Evolutionary conservation across 2,888 invertebrate genomes (phyloP), one percentile per base, ranked within the genome.

Genomic region (Orchesellides sinensis): DNA sequence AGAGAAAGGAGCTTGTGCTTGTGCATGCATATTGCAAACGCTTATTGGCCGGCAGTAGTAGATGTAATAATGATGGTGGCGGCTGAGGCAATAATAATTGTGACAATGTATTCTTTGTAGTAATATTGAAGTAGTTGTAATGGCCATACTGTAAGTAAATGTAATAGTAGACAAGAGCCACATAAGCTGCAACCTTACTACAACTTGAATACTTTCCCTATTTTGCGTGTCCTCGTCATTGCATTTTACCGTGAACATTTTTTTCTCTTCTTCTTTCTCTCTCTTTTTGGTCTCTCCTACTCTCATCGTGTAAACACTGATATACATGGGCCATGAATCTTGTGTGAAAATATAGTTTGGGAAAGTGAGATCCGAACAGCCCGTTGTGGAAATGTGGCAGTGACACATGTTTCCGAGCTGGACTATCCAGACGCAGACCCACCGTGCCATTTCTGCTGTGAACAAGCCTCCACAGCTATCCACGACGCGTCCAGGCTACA

Each of bases 371-470:
- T 87, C 40, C 85, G 84, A 66, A 86, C 86, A 52, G 87, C 86
- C 61, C 83, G 87, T 79, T 87, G 86, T 79, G 87, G 87, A 54
- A 84, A 86, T 85, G 87, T 88, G 69, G 88, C 89, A 49, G 89
- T 90, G 81, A 89, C 90, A 74, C 90, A 90, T 85, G 88, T 90
- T 61, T 88, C 89, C 56, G 89, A 90, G 84, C 87, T 90, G 80
- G 88, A 89, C 69, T 90, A 89, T 85, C 89, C 90, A 21, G 89
- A 89, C 86, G 89, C 89, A 45, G 85, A 87, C 82, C 89, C 89
- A 23, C 90, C 90, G 23, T 90, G 90, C 84, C 89, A 89, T 79
- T 90, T 90, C 88, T 90, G 90, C 87, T 88, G 89, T 86, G 88
- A 89, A 66, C 89, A 89, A 79, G 88, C 89, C 78, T 89, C 89